phyloP scores from a whole-genome alignment of 1,140 invertebrate genomes.

The Archivesica marissinica region DNA sequence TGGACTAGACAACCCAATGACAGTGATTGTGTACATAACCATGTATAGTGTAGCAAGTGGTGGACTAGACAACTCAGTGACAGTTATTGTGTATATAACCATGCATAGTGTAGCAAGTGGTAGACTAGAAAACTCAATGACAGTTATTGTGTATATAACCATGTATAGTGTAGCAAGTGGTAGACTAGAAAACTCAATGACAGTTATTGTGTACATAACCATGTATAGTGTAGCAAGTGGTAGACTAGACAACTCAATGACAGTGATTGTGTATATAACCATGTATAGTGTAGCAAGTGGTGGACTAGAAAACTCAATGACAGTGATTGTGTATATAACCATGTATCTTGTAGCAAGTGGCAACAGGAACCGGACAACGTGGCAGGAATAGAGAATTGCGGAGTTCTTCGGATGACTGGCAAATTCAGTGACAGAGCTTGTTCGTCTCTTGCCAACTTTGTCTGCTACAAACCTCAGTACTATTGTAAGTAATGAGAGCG shows the following conservation, averaged over 20 bases:
- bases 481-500: slow-evolving; percentile 43
- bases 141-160: too few species aligned
- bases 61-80: too few species aligned
- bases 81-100: too few species aligned
- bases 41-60: too few species aligned
- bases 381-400: slow-evolving; percentile 55
- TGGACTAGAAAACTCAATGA: not conserved
- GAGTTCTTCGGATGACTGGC: slow-evolving; percentile 26
- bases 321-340: not conserved
- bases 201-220: too few species aligned
- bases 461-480: slow-evolving; percentile 47
- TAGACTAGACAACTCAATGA: not conserved
- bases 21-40: slow-evolving; percentile 39
- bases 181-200: not conserved
- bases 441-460: slow-evolving; percentile 22
- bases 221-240: not conserved
- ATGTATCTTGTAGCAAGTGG: slow-evolving; percentile 13
- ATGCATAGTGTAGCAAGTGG: not conserved
- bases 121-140: not conserved
- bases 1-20: not conserved
- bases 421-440: slow-evolving; percentile 54
- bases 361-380: slow-evolving; percentile 41
- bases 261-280: not conserved
- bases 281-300: not conserved
- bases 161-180: not conserved